Conservation (phyloP, 2,888 invertebrate species). For the Caenorhabditis sulstoni region DNA sequence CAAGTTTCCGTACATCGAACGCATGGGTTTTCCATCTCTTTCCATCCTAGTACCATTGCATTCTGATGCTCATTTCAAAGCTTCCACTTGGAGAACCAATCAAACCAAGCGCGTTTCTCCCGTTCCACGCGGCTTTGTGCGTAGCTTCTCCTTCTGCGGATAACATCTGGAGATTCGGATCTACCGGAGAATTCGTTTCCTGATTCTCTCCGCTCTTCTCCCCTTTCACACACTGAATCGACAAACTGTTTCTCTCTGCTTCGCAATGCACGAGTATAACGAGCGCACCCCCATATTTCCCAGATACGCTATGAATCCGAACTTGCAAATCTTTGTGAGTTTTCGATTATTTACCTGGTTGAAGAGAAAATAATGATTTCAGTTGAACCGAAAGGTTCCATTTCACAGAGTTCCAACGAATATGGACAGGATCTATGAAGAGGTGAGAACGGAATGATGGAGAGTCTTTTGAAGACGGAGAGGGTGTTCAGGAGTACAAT, state of each 20-base stretch:
- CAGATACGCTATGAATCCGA: constrained; percentile 47
- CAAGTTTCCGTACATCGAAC: too few relatives aligned
- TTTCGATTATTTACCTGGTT: not conserved
- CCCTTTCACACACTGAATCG: not conserved
- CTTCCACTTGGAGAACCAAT: too few relatives aligned
- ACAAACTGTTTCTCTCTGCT: too few relatives aligned
- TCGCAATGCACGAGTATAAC: constrained; percentile 20
- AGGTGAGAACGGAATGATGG: constrained; percentile 8
- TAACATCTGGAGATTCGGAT: too few relatives aligned
- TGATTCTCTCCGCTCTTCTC: not conserved
- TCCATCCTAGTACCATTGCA: too few relatives aligned
- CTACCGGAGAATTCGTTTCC: not conserved
- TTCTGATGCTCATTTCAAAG: too few relatives aligned
- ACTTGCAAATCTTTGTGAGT: constrained; percentile 52
- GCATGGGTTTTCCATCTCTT: too few relatives aligned
- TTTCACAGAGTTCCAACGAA: constrained; percentile 32
- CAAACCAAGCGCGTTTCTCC: too few relatives aligned
- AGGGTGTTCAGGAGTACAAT: constrained; percentile 27
- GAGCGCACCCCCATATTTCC: constrained; percentile 29
- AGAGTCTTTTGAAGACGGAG: not conserved
- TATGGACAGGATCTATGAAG: constrained; percentile 28
- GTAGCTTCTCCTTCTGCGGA: too few relatives aligned
- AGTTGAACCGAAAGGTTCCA: constrained; percentile 26
- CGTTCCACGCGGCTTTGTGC: too few relatives aligned
- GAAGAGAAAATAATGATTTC: not conserved